Base-by-base conservation (phyloP, 2,888 invertebrate genomes). In the Leptinotarsa juncta region DNA sequence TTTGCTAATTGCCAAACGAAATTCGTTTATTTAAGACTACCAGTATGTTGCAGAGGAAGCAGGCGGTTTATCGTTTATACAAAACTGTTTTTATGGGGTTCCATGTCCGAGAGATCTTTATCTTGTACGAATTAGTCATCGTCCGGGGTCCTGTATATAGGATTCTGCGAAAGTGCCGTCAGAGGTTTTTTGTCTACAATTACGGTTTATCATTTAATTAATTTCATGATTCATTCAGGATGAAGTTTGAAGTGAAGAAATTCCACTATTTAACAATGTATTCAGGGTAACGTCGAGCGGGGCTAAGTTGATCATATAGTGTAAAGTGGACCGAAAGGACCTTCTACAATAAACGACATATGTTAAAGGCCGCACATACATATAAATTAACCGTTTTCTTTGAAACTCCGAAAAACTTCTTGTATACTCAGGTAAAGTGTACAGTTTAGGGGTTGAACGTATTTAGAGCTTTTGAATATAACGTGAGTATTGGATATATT, bases 1-100 rank as follows among this genome's bases (percentile, higher is more conserved):
- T 72, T 70, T 69, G 77, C 77, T 75, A 79, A 79, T 77, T 79
- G 73, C 67, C 67, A 62, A 62, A 74, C 70, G 68, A 70, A 74
- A 77, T 72, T 70, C 69, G 75, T 75, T 66, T 69, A 77, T 75
- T 75, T 72, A 68, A 67, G 50, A 68, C 69, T 76, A 78, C 78
- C 76, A 75, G 77, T 74, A 78, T 76, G 66, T 67, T 53, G 26
- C 48, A 49, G 67, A 60, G 55, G 57, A 68, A 65, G 68, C 15
- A n/a, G 51, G 72, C 66, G 70, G 65, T 57, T 65, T 20, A 60
- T 72, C 67, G 57, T 62, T 66, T 18, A 51, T 71, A 67, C 49
- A 67, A 49, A 18, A 20, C 32, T 26, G 62, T 67, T 50, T 42
- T 72, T 67, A 70, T 70, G 65, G 49, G 48, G 20, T 69, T 62